Conservation (phyloP, 2,113 vertebrate genomes). For the Galbula dea region DNA sequence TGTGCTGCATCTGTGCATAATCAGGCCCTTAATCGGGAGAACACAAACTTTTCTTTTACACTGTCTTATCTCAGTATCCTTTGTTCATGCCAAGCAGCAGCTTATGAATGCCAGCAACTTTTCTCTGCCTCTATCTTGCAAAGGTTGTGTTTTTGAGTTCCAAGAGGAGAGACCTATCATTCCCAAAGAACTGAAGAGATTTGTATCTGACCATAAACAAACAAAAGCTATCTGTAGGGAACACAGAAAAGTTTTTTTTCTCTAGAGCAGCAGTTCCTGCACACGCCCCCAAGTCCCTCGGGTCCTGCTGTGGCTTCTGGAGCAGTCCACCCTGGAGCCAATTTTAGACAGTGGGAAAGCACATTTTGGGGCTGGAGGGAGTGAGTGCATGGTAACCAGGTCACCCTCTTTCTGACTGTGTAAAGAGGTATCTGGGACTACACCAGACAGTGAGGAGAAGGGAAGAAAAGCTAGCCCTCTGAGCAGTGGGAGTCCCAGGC, state of each 20-base stretch:
- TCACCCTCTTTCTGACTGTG: neutral
- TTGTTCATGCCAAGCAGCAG: slow-evolving; percentile 1
- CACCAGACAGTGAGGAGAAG: neutral
- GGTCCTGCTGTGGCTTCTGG: neutral
- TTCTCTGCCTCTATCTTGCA: neutral
- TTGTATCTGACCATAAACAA: slow-evolving; percentile 43
- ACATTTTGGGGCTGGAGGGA: neutral
- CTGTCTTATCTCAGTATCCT: slow-evolving; percentile 16
- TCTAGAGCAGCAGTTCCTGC: neutral
- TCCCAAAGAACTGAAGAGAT: slow-evolving; percentile 37
- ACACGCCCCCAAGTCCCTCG: neutral
- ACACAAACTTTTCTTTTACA: neutral
- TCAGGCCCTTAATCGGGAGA: neutral
- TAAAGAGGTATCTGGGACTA: neutral
- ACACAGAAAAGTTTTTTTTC: slow-evolving; percentile 4
- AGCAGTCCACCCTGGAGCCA: neutral
- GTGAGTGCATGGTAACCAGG: rapidly evolving
- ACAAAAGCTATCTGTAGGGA: neutral
- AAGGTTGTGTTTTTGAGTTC: neutral
- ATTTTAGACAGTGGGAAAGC: neutral
- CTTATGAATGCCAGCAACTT: neutral
- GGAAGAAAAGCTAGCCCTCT: neutral
- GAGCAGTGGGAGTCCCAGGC: rapidly evolving
- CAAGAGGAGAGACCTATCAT: slow-evolving; percentile 12
- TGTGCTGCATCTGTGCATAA: neutral